Conservation (phyloP, 2,113 vertebrate species). For the Chelonoidis abingdonii region DNA sequence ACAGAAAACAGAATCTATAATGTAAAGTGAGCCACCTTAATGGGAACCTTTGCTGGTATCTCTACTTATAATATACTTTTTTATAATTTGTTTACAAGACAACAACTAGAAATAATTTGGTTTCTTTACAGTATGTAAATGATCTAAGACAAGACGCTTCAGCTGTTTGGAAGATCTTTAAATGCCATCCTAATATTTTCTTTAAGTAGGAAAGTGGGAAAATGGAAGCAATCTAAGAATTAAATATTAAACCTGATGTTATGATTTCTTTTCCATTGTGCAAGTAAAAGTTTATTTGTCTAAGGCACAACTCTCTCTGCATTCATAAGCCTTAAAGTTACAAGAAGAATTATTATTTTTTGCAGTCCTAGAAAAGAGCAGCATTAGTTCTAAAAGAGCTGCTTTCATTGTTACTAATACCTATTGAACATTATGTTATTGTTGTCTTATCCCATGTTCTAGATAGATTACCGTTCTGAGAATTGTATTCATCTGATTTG, state of each 20-base stretch:
- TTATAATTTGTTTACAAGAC: background rate
- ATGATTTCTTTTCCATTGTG: background rate
- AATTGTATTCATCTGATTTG: background rate
- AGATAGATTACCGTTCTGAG: background rate
- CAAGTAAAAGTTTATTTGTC: background rate
- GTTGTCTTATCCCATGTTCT: background rate
- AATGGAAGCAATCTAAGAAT: background rate
- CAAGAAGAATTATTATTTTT: background rate
- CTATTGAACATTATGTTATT: background rate
- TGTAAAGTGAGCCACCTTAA: background rate
- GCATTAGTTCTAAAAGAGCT: background rate
- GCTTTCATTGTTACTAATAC: background rate
- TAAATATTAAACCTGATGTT: background rate
- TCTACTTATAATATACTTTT: background rate
- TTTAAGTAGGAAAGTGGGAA: background rate
- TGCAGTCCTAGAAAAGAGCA: background rate
- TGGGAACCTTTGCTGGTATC: background rate
- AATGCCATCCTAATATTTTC: background rate
- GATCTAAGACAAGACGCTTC: background rate
- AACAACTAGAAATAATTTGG: background rate
- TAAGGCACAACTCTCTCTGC: background rate
- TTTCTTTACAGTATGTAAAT: no score
- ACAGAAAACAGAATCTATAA: background rate
- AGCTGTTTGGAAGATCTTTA: background rate
- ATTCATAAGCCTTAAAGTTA: background rate